phyloP scores from a whole-genome alignment of 2,113 vertebrate species.

The Alaudala cheleensis region DNA sequence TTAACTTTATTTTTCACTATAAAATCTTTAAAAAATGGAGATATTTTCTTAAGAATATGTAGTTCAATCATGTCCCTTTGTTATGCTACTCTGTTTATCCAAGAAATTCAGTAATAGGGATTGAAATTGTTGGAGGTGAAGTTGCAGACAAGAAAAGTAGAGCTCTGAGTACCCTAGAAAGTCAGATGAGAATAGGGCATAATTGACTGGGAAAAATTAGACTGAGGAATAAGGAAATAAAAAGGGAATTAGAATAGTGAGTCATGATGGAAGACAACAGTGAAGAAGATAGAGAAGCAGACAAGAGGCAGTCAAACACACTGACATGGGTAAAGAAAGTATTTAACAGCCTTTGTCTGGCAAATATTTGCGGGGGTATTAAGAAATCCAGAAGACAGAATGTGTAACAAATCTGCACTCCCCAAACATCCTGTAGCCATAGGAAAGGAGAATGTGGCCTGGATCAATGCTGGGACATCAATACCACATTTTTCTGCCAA shows the following conservation, averaged over 20 bases:
- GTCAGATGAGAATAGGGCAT: background rate
- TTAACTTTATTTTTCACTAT: background rate
- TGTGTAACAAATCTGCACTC: background rate
- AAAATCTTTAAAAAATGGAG: background rate
- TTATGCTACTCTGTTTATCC: background rate
- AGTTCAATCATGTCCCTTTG: background rate
- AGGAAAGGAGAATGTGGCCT: background rate
- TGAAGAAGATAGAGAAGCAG: background rate
- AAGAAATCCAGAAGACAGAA: background rate
- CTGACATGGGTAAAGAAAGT: background rate
- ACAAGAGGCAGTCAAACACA: background rate
- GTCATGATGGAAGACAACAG: background rate
- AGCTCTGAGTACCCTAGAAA: background rate
- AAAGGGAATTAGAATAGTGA: background rate
- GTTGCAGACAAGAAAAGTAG: background rate
- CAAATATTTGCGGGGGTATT: background rate
- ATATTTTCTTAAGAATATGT: background rate
- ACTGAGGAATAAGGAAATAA: background rate
- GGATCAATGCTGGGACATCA: background rate
- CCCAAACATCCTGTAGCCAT: accelerated
- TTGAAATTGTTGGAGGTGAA: background rate
- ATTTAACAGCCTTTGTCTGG: background rate
- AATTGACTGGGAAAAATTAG: background rate
- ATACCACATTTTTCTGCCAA: background rate
- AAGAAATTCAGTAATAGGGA: background rate